Conservation (phyloP, 2,113 vertebrate genomes). For the Turnix velox region DNA sequence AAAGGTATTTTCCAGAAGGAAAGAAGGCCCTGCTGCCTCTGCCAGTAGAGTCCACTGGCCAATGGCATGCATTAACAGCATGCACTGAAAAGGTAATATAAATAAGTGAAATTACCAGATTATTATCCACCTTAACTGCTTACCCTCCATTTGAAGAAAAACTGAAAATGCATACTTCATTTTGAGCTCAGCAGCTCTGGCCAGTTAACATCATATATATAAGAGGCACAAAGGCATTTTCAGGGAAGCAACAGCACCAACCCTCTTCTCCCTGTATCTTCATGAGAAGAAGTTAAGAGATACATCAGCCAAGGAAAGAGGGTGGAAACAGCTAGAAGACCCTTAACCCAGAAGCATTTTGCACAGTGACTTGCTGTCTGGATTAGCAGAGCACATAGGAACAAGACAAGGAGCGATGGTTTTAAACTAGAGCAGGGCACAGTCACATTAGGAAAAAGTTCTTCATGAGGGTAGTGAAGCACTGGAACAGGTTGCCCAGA, state of each 20-base stretch:
- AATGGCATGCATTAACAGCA: neutral
- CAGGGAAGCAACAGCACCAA: neutral
- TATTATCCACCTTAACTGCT: neutral
- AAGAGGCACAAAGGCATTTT: rapidly evolving
- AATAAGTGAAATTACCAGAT: neutral
- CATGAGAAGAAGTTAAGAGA: neutral
- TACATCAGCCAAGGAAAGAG: neutral
- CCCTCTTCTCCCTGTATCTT: neutral
- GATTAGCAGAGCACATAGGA: neutral
- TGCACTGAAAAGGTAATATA: neutral
- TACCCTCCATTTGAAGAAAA: neutral
- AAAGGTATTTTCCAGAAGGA: neutral
- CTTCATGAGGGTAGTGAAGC: too few relatives aligned
- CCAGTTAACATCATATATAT: rapidly evolving
- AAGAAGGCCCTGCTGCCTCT: neutral
- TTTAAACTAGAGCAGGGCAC: too few relatives aligned
- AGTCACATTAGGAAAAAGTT: too few relatives aligned
- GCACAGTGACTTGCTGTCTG: neutral
- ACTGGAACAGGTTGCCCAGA: too few relatives aligned
- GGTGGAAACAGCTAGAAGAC: neutral
- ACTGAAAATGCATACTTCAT: neutral
- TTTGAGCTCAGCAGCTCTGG: neutral
- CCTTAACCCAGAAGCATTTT: neutral
- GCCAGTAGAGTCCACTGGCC: neutral
- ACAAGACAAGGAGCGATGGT: too few relatives aligned